Conservation (phyloP, 2,888 invertebrate species). For the Camptogramma bilineatum region DNA sequence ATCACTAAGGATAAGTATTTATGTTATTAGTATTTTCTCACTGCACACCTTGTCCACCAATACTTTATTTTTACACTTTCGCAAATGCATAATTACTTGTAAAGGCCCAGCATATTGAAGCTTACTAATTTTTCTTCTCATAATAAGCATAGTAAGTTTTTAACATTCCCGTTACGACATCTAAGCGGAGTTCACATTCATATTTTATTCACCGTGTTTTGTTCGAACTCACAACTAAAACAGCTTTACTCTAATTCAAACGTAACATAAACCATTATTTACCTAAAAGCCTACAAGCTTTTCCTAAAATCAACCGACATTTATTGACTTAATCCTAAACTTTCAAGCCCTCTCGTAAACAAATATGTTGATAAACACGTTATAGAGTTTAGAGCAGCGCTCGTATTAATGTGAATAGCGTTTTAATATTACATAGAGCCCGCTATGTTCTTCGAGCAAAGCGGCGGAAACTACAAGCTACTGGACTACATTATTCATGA, state of each 20-base stretch:
- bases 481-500: slow-evolving; percentile 7
- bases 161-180: too few relatives aligned
- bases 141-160: too few relatives aligned
- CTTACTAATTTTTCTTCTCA: too few relatives aligned
- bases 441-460: slow-evolving; percentile 50
- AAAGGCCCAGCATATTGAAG: too few relatives aligned
- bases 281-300: slow-evolving; percentile 28
- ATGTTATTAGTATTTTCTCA: too few relatives aligned
- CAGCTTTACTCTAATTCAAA: background rate
- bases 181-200: too few relatives aligned
- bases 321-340: slow-evolving; percentile 42
- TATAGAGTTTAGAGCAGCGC: slow-evolving; percentile 51
- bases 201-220: background rate
- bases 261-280: slow-evolving; percentile 17
- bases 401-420: slow-evolving; percentile 20
- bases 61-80: too few relatives aligned
- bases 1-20: too few relatives aligned
- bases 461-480: background rate
- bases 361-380: slow-evolving; percentile 55
- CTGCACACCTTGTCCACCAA: too few relatives aligned
- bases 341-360: slow-evolving; percentile 32
- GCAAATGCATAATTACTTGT: too few relatives aligned
- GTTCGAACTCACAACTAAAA: background rate
- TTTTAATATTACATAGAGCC: slow-evolving; percentile 59
- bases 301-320: slow-evolving; percentile 36